Conservation (phyloP, 2,113 vertebrate genomes). For the Laterallus jamaicensis region DNA sequence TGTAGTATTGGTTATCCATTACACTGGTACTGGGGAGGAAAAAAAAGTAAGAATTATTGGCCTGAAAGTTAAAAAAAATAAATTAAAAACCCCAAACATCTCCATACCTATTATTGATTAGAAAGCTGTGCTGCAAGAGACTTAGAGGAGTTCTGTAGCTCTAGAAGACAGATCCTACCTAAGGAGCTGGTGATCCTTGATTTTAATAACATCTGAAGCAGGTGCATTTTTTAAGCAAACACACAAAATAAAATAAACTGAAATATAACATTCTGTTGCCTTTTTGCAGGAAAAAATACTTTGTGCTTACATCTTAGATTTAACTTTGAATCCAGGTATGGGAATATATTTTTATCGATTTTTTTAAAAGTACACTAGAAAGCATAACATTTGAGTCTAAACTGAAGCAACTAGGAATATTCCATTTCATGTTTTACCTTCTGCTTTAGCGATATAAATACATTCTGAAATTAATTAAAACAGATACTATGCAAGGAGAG, state of each 20-base stretch:
- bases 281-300: neutral
- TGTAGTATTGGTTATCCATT: neutral
- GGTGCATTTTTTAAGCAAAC: neutral
- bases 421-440: neutral
- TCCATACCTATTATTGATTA: neutral
- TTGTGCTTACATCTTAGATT: neutral
- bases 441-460: neutral
- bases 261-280: neutral
- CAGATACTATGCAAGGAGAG: neutral
- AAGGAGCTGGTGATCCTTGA: neutral
- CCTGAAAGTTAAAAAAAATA: neutral
- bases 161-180: neutral
- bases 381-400: neutral
- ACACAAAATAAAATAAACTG: neutral
- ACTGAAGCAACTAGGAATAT: neutral
- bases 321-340: neutral
- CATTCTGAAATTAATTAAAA: neutral
- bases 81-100: neutral
- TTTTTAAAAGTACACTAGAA: neutral
- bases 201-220: neutral
- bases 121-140: neutral
- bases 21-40: neutral
- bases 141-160: neutral
- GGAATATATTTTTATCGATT: neutral
- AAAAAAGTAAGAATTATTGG: neutral